Evolutionary conservation across 2,797 vertebrate genomes (phyloP), one percentile per base, ranked within the genome.

Genomic region (Poecilia gillii): DNA sequence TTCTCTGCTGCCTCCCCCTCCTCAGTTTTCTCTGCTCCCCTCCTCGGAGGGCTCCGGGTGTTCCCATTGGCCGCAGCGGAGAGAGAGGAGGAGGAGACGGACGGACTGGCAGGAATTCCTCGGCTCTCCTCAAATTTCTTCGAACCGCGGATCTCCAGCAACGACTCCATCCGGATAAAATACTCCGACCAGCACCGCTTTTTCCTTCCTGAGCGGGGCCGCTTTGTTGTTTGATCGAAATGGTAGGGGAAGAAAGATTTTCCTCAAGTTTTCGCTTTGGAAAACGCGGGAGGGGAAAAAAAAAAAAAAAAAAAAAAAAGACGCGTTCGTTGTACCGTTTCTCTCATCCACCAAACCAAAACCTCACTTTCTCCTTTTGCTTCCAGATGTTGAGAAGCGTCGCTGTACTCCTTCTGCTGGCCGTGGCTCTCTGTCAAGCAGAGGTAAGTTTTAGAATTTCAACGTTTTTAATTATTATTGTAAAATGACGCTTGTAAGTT

Each of bases 341-440:
- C 33, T 55, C 64, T 55, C 68, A 70, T 31, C 43, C 0, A 46
- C 55, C 39, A 0, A n/a, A 59, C 62, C 25, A 49, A 86, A 86
- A 57, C 62, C 74, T 66, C 1, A 91, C 88, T 90, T 88, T 85
- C 46, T 71, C 41, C 72, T 31, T 76, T 62, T 16, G 45, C 55
- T 74, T 89, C 91, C 94, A 96, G 96, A 96, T 96, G 95, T 96
- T 91, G 62, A 89, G 86, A 85, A 90, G 93, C 89, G 89, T 92
- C 72, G 83, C 93, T 7, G 92, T 75, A 82, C 86, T 96, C 66
- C 82, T 95, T 18, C 87, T 95, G 82, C 89, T 96, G 62, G 88
- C 91, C 66, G 79, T 73, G 51, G 91, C 93, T 66, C 88, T 85
- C 82, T 90, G 76, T 51, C 72, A 82, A 73, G 95, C 95, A 0